Evolutionary conservation across 1,140 invertebrate species (phyloP), one percentile per base, ranked within the genome.

Genomic region (Oedothorax gibbosus): DNA sequence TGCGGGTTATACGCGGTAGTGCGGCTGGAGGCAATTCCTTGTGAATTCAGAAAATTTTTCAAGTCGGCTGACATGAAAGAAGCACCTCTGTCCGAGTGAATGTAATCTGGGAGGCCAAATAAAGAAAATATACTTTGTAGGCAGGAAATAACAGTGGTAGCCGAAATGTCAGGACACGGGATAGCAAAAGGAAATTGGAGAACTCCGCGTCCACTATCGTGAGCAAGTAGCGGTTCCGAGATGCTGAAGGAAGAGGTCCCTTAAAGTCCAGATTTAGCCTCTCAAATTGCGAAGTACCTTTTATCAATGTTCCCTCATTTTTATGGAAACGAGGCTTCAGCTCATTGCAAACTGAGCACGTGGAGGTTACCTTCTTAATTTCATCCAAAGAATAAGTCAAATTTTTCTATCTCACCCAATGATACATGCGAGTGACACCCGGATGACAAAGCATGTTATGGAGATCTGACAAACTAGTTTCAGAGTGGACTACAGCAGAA

Each of bases 141-240:
- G 50, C 15, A 4, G 20, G 10, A 20, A 15, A 72, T 49, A 66
- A 68, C 18, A 66, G 64, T 65, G 9, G 7, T 12, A 64, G 18
- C 53, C n/a, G n/a, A 81, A n/a, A 85, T 60, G 21, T 69, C 60
- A 20, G 4, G 0, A 57, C 53, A 71, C 7, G 21, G 60, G 18
- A 78, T 49, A 12, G 72, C 86, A 87, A 89, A 90, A 21, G 88
- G 88, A 85, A 89, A 90, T 68, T 76, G 10, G 88, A 89, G 73
- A 83, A 89, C 83, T 89, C n/a, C n/a, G n/a, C 88, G 85, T 89
- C 88, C 15, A 89, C 85, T 65, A 89, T 76, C 14, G 86, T 88
- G 8, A 88, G 69, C 21, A 88, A 9, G 68, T 89, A 89, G 53
- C 72, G 75, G 69, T 89, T 89, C 18, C 72, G 80, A 14, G 86